phyloP scores from a whole-genome alignment of 2,888 invertebrate genomes.

The Tuberolachnus salignus region DNA sequence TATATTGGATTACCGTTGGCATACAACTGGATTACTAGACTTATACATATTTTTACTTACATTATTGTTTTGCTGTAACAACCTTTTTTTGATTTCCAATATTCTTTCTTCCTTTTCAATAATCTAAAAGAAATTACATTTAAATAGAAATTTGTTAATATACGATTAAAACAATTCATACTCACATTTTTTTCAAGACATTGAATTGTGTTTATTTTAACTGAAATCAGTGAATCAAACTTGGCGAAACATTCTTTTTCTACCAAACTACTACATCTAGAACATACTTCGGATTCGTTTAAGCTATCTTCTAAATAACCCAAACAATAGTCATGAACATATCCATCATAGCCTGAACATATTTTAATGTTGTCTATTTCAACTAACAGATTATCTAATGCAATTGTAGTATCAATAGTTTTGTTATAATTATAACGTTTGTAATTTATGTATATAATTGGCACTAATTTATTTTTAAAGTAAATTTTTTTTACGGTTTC shows the following conservation, averaged over 20 bases:
- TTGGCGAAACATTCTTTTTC: not conserved
- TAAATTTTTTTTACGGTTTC: not conserved
- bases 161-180: not conserved
- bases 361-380: conserved; percentile 1
- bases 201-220: not conserved
- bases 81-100: not conserved
- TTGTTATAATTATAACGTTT: not conserved
- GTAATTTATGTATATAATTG: not conserved
- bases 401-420: not conserved
- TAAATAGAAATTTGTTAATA: not conserved
- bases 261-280: not conserved
- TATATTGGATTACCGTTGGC: no score
- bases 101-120: not conserved
- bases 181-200: not conserved
- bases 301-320: not conserved
- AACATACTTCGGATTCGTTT: not conserved
- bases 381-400: conserved; percentile 23
- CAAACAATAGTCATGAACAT: not conserved
- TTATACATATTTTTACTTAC: no score
- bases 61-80: no score
- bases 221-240: not conserved
- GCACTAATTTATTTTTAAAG: not conserved
- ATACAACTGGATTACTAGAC: no score
- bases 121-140: conserved; percentile 15
- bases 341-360: not conserved